These are phyloP conservation scores for Moxostoma hubbsi DNA, from an alignment of 2,797 vertebrate genomes.

Conservation along the genomic window DNA sequence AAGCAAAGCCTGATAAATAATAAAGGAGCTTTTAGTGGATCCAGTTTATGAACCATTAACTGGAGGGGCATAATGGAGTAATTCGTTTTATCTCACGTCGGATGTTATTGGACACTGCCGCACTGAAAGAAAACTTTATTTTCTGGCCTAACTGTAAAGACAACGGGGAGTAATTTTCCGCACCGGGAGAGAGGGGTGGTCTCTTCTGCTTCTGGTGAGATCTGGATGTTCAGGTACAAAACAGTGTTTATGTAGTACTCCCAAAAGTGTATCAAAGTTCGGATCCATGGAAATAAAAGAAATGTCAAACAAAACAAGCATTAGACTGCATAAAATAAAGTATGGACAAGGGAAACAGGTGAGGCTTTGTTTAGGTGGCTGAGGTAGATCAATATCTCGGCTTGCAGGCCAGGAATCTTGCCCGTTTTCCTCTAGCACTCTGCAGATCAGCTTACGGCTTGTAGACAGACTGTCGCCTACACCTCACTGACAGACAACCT, in stretches of 20 bases:
- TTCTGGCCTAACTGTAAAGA: slow-evolving; percentile 83
- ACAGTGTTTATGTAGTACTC: slow-evolving; percentile 91
- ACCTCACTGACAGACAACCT: slow-evolving; percentile 92
- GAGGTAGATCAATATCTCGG: slow-evolving; percentile 97
- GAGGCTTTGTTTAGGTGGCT: slow-evolving; percentile 98
- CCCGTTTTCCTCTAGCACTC: slow-evolving; percentile 87
- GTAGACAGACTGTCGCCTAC: slow-evolving; percentile 98
- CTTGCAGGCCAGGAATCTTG: slow-evolving; percentile 93
- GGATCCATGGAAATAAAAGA: slow-evolving; percentile 93
- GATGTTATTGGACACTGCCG: slow-evolving; percentile 91
- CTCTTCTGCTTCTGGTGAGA: slow-evolving; percentile 77
- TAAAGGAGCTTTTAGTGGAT: slow-evolving; percentile 85
- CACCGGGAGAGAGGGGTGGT: slow-evolving; percentile 80
- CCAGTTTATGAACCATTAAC: slow-evolving; percentile 88
- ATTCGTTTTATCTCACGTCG: slow-evolving; percentile 95
- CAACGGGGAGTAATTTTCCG: slow-evolving; percentile 85
- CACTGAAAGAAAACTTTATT: slow-evolving; percentile 85
- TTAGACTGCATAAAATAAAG: slow-evolving; percentile 95
- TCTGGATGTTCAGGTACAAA: slow-evolving; percentile 88
- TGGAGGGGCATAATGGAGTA: slow-evolving; percentile 83
- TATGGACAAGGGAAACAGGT: slow-evolving; percentile 97
- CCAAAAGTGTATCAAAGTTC: slow-evolving; percentile 95
- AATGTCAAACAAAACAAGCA: slow-evolving; percentile 96
- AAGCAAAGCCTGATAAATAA: slow-evolving; percentile 80
- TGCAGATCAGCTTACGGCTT: slow-evolving; percentile 93